Percentiles rank a stretch among this genome's conserved stretches.
phyloP scores from a whole-genome alignment of 2,113 vertebrate genomes.

The Columba janthina region DNA sequence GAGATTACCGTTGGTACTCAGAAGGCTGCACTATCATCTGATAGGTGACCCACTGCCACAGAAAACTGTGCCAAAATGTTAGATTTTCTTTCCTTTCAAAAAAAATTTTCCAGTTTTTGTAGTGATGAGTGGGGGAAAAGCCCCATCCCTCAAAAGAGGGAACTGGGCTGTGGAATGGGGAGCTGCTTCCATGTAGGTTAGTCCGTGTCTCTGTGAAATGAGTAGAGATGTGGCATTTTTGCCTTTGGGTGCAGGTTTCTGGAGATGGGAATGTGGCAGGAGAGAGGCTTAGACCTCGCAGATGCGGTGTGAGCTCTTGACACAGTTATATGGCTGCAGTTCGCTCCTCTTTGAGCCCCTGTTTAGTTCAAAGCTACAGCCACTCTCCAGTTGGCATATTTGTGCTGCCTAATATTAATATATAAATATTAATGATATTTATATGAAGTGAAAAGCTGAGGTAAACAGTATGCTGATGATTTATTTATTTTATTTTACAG shows the following conservation, averaged over 20 bases:
- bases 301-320: not conserved
- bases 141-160: not conserved
- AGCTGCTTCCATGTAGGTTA: not conserved
- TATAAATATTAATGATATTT: not conserved
- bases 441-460: not conserved
- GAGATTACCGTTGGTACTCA: not conserved
- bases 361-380: not conserved
- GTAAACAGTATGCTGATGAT: not conserved
- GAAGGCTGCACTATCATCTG: not conserved
- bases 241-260: not conserved
- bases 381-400: not conserved
- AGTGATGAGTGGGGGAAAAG: rapidly evolving
- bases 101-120: not conserved
- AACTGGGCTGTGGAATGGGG: not conserved
- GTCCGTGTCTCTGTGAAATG: not conserved
- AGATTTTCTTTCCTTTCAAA: not conserved
- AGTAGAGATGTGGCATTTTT: rapidly evolving
- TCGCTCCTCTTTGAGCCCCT: not conserved
- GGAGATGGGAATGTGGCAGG: not conserved
- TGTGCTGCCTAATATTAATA: not conserved
- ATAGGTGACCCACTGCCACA: not conserved
- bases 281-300: not conserved
- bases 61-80: not conserved
- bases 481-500: not conserved
- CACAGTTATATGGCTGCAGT: not conserved